Evolutionary conservation across 2,113 vertebrate species (phyloP).

Genomic region (Callospermophilus lateralis): DNA sequence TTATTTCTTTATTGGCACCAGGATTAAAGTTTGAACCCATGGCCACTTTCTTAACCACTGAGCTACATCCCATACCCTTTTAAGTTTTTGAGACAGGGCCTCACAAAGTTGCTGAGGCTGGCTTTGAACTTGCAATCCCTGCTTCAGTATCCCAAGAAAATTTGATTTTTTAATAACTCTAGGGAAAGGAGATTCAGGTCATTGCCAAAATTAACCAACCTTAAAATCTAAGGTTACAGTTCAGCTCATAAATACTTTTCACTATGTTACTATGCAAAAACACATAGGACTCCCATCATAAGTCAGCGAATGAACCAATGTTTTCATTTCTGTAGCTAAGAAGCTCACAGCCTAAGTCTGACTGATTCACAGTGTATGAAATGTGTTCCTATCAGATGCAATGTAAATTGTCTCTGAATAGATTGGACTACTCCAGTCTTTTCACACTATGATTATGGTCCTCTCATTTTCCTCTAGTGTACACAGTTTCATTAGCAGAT

Average conservation of each 20-base stretch:
- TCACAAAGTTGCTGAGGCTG: too few species aligned
- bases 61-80: too few species aligned
- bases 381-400: neutral
- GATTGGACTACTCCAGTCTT: neutral
- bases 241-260: neutral
- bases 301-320: accelerated
- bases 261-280: neutral
- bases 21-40: too few species aligned
- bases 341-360: neutral
- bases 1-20: too few species aligned
- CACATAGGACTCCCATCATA: neutral
- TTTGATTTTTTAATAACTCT: neutral
- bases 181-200: neutral
- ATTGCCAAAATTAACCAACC: neutral
- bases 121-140: too few species aligned
- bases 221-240: neutral
- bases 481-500: neutral
- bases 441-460: neutral
- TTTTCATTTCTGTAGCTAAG: neutral
- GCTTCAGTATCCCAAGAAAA: neutral
- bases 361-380: neutral
- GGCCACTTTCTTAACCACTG: too few species aligned
- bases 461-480: neutral
- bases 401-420: neutral
- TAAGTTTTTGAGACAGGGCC: too few species aligned